A percentile compares a stretch with the other conserved stretches of the same genome.
Conservation (phyloP, 2,888 invertebrate genomes). For the Scaptodrosophila latifasciaeformis region DNA sequence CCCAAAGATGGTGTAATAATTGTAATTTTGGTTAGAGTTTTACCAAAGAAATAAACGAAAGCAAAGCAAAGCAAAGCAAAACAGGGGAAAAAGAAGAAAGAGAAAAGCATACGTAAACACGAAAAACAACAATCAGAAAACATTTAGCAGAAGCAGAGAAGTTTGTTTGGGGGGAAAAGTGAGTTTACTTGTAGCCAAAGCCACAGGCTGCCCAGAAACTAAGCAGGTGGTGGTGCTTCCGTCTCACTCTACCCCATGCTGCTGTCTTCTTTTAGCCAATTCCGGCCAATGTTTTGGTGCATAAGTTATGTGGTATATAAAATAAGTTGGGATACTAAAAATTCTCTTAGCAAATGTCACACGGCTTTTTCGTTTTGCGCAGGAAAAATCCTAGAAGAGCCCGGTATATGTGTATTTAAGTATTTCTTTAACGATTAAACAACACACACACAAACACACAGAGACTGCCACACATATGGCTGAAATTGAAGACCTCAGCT, state of each 20-base stretch:
- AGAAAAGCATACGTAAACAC: slow-evolving; percentile 44
- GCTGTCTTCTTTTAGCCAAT: too few relatives aligned
- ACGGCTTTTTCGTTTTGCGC: too few relatives aligned
- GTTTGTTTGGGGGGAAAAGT: slow-evolving; percentile 13
- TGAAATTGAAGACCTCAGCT: background rate
- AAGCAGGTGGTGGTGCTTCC: slow-evolving; percentile 56
- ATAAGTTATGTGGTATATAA: slow-evolving; percentile 26
- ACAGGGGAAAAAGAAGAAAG: background rate
- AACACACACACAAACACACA: slow-evolving; percentile 21
- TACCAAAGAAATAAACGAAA: slow-evolving; percentile 7
- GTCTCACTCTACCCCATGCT: too few relatives aligned
- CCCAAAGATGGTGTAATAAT: slow-evolving; percentile 44
- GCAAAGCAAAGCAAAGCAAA: background rate
- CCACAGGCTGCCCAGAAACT: background rate
- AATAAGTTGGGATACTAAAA: too few relatives aligned
- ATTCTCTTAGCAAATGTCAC: too few relatives aligned
- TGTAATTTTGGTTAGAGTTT: slow-evolving; percentile 36
- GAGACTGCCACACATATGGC: background rate
- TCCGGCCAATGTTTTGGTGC: too few relatives aligned
- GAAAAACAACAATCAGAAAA: slow-evolving; percentile 72
- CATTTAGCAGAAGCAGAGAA: slow-evolving; percentile 62
- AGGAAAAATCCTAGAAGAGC: too few relatives aligned
- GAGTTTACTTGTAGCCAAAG: slow-evolving; percentile 25
- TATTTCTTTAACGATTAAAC: slow-evolving; percentile 60
- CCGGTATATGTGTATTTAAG: slow-evolving; percentile 9